These are phyloP conservation scores for Eupithecia pulchellata DNA, from an alignment of 2,888 invertebrate species.

Conservation along the genomic window DNA sequence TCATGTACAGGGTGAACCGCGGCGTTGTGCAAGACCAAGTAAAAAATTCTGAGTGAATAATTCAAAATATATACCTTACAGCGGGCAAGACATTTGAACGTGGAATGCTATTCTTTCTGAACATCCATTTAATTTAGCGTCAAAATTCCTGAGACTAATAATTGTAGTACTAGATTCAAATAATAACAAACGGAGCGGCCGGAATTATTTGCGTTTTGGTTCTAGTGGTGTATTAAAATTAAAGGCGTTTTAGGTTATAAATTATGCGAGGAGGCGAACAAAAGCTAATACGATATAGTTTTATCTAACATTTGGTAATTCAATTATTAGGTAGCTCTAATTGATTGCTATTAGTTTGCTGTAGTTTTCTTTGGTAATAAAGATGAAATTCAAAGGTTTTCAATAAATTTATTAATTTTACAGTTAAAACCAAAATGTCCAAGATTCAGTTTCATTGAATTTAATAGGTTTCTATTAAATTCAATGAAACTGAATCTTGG, in stretches of 20 bases:
- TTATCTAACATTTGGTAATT: background rate
- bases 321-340: too few species aligned
- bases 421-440: too few species aligned
- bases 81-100: background rate
- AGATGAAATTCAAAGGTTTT: too few species aligned
- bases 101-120: background rate
- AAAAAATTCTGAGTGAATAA: background rate
- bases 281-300: background rate
- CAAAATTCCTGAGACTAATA: background rate
- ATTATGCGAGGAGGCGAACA: background rate
- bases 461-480: too few species aligned
- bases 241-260: background rate
- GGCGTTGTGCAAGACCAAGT: background rate
- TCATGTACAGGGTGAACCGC: slow-evolving; percentile 16
- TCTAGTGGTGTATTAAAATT: background rate
- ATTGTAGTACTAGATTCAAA: background rate
- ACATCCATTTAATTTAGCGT: background rate
- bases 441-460: too few species aligned
- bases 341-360: too few species aligned
- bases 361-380: too few species aligned
- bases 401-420: too few species aligned
- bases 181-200: background rate
- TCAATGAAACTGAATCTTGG: too few species aligned
- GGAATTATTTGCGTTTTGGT: background rate
- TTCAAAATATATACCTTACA: background rate